Evolutionary conservation across 2,888 invertebrate species (phyloP).

Genomic region (Steinernema scapterisci): DNA sequence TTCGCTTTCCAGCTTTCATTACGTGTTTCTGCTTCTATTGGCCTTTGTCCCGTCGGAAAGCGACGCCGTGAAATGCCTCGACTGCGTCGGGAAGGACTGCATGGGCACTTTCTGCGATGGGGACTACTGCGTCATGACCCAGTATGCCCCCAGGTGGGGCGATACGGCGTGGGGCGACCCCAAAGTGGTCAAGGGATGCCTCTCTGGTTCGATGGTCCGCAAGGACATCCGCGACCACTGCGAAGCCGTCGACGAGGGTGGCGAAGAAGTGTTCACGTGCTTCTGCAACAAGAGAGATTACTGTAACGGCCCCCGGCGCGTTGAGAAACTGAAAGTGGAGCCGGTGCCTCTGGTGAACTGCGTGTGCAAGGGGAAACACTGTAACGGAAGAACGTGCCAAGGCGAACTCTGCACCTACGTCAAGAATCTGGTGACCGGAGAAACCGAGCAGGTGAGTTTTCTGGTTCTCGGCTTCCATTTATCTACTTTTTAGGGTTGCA

Average conservation of each 20-base stretch:
- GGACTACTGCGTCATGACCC: conserved; percentile 53
- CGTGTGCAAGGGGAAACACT: conserved; percentile 61
- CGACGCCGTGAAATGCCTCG: conserved; percentile 56
- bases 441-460: conserved; percentile 51
- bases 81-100: conserved; percentile 61
- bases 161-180: conserved; percentile 54
- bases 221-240: conserved; percentile 59
- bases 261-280: conserved; percentile 61
- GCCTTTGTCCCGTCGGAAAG: conserved; percentile 1
- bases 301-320: conserved; percentile 56
- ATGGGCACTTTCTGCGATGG: conserved; percentile 57
- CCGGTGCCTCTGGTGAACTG: conserved; percentile 54
- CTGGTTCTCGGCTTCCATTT: not conserved
- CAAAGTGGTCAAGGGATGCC: conserved; percentile 64
- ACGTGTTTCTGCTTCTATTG: conserved; percentile 24
- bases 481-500: conserved; percentile 53
- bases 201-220: conserved; percentile 57
- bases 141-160: conserved; percentile 64
- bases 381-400: conserved; percentile 53
- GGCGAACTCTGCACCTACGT: conserved; percentile 65
- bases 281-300: conserved; percentile 60
- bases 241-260: conserved; percentile 50
- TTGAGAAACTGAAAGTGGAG: conserved; percentile 51
- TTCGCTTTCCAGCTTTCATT: not conserved
- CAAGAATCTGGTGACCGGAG: conserved; percentile 55